A percentile compares a stretch with the other conserved stretches of the same genome.
Conservation (phyloP, 2,797 vertebrate species). For the Catharus ustulatus region DNA sequence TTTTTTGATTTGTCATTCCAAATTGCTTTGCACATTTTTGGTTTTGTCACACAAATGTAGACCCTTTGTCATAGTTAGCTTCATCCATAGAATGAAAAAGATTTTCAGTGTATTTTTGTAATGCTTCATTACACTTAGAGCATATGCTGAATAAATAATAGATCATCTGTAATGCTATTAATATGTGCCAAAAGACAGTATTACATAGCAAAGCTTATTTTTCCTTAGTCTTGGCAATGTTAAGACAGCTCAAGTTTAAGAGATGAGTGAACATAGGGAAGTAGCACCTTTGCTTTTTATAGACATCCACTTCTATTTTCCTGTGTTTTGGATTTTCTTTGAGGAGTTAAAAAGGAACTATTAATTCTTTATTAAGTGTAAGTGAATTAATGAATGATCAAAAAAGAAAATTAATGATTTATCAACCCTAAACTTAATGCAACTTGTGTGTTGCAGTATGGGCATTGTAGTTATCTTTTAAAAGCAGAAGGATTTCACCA, state of each 20-base stretch:
- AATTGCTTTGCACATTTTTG: not conserved
- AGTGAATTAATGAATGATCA: not conserved
- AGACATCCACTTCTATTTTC: not conserved
- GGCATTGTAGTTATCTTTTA: not conserved
- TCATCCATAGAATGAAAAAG: not conserved
- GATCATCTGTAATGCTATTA: not conserved
- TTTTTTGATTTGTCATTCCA: not conserved
- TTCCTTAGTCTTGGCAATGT: not conserved
- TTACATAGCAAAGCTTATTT: slow-evolving; percentile 10
- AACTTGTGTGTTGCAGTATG: not conserved
- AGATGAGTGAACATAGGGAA: not conserved
- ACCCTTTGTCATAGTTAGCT: not conserved
- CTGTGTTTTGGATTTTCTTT: not conserved
- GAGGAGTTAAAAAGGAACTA: not conserved
- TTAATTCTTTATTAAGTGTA: not conserved
- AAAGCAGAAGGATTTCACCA: not conserved
- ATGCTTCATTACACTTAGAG: not conserved
- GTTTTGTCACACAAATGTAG: not conserved
- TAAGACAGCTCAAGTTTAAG: not conserved
- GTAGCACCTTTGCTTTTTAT: not conserved
- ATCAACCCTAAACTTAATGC: not conserved
- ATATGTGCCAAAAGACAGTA: not conserved
- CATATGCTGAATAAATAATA: not conserved
- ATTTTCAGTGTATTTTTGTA: not conserved
- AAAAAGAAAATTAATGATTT: not conserved